Evolutionary conservation across 2,797 vertebrate genomes (phyloP), one percentile per base, ranked within the genome.

Genomic region (Pitangus sulphuratus): DNA sequence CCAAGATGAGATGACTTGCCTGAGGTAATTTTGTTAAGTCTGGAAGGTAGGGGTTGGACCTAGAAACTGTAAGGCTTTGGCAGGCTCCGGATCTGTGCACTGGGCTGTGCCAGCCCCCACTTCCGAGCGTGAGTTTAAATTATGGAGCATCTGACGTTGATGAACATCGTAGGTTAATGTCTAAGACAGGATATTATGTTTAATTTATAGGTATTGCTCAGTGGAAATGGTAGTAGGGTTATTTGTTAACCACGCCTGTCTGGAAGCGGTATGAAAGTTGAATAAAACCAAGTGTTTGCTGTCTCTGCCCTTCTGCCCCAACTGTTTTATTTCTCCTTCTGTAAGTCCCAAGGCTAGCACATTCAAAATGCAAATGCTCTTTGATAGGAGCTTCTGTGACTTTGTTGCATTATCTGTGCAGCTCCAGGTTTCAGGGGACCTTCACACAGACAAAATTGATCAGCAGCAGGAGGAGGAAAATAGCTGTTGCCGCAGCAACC

Each of bases 401-500:
- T 94, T 15, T 39, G 76, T 61, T 80, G 60, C 85, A 56, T 95
- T 95, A 72, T 95, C 87, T 91, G 89, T 39, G 84, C 78, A 51
- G 95, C 93, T 95, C 93, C 85, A 50, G 65, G 92, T 94, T 98
- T 93, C 95, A 44, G 69, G 93, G 93, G 96, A 96, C 94, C 90
- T 97, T 97, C 79, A 28, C 68, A 20, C 84, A 90, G 94, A 68
- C 90, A 79, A 78, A 94, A 97, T 92, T 95, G 96, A 98, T 97
- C 95, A 87, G 81, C 84, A 61, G 95, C 75, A 56, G 92, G 87
- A 69, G 90, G 91, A 97, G 94, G 94, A 97, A 96, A 97, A 96
- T 93, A 89, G 94, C 89, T 0, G 91, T 98, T 98, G 96, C 97
- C 79, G 21, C 1, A 60, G 97, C 95, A 97, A 98, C 97, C 9